These are phyloP conservation scores for Monarcha castaneiventris DNA, from an alignment of 2,113 vertebrate genomes.

Conservation along the genomic window DNA sequence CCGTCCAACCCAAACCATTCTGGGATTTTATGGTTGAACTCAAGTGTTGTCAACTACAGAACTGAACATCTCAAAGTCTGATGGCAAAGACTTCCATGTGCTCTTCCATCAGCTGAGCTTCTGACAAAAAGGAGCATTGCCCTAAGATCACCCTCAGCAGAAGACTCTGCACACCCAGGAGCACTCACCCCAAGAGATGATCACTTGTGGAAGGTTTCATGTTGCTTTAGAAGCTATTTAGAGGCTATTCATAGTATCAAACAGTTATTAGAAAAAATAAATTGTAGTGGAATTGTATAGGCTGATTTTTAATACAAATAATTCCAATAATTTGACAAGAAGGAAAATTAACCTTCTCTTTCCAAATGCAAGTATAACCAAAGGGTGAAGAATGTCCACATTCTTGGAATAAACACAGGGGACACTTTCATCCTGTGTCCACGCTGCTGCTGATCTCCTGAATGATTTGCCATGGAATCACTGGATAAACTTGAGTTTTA, in stretches of 20 bases:
- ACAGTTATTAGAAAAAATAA: background rate
- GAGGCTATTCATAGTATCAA: background rate
- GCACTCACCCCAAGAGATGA: background rate
- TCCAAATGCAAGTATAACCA: background rate
- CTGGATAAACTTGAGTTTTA: background rate
- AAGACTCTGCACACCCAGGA: background rate
- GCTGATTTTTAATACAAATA: background rate
- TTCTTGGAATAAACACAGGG: background rate
- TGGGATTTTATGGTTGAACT: background rate
- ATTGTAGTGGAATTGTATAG: background rate
- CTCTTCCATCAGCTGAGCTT: background rate
- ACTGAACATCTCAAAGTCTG: background rate
- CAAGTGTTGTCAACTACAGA: background rate
- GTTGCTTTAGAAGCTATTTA: background rate
- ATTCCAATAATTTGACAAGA: background rate
- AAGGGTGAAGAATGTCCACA: background rate
- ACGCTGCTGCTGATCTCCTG: background rate
- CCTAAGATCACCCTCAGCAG: background rate
- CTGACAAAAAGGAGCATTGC: background rate
- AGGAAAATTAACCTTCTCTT: background rate
- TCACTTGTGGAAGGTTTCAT: background rate
- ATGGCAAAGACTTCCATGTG: background rate
- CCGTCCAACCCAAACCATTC: background rate
- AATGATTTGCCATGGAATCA: background rate
- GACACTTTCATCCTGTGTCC: background rate